A percentile compares a stretch with the other conserved stretches of the same genome.
phyloP scores from a whole-genome alignment of 1,140 invertebrate species.

The Heliconius congener region DNA sequence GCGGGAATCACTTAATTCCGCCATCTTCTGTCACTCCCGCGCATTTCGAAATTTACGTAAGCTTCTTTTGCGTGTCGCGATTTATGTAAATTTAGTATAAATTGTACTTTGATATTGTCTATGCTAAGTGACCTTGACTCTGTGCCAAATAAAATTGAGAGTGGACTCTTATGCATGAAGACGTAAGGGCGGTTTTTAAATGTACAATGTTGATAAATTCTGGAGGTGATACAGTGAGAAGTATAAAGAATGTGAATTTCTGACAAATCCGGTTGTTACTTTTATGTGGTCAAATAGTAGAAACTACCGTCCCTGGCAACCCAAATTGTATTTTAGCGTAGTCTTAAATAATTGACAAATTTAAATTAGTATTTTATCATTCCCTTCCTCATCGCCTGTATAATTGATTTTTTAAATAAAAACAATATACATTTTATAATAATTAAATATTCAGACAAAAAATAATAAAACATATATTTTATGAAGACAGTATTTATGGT shows the following conservation, averaged over 20 bases:
- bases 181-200: conserved; percentile 33
- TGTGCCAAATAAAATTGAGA: conserved; percentile 50
- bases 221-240: conserved; percentile 6
- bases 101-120: conserved; percentile 39
- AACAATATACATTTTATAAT: no score
- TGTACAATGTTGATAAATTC: conserved; percentile 38
- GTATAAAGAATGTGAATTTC: not conserved
- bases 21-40: conserved; percentile 44
- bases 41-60: conserved; percentile 43
- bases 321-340: not conserved
- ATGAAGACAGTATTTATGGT: not conserved
- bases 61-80: conserved; percentile 41
- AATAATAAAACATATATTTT: not conserved
- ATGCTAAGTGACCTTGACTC: conserved; percentile 49
- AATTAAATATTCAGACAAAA: not conserved
- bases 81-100: conserved; percentile 24
- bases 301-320: not conserved
- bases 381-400: conserved; percentile 2
- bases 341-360: not conserved
- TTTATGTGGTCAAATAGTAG: not conserved
- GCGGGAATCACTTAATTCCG: conserved; percentile 57
- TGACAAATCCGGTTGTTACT: not conserved
- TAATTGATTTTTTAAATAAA: not conserved
- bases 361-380: conserved; percentile 5
- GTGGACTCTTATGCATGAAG: conserved; percentile 43